Percentiles rank a stretch among this genome's conserved stretches.
Evolutionary conservation across 2,888 invertebrate species (phyloP).

Genomic region (Notocelia uddmanniana): DNA sequence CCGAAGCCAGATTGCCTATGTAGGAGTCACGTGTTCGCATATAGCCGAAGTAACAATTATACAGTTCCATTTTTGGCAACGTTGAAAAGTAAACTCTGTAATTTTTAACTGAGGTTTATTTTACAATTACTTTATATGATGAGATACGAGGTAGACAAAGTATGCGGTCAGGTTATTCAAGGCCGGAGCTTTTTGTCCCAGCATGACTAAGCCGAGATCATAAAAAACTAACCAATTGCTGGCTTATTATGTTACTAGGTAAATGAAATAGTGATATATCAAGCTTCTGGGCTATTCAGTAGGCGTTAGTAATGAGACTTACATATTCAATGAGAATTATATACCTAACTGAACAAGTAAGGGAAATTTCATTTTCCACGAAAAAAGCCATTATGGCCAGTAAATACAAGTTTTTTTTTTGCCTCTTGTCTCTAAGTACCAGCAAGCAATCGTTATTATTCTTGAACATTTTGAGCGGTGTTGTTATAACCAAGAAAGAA

Average conservation of each 20-base stretch:
- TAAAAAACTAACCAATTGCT: constrained; percentile 44
- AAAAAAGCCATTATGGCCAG: no score
- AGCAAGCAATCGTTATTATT: no score
- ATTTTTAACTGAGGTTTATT: not conserved
- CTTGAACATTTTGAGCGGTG: no score
- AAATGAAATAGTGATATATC: constrained; percentile 16
- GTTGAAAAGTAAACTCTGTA: not conserved
- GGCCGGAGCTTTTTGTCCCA: constrained; percentile 74
- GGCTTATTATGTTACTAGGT: constrained; percentile 40
- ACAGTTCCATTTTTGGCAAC: not conserved
- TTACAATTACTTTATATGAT: not conserved
- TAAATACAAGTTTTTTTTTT: no score
- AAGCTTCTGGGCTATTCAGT: constrained; percentile 23
- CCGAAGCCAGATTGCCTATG: constrained; percentile 66
- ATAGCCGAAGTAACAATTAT: constrained; percentile 25
- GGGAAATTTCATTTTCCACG: no score
- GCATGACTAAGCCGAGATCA: constrained; percentile 68
- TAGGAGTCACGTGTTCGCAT: constrained; percentile 68
- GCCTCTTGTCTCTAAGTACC: no score
- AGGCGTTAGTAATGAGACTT: not conserved
- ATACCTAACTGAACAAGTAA: not conserved
- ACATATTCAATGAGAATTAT: not conserved
- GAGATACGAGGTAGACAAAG: constrained; percentile 7
- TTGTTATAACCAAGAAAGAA: not conserved
- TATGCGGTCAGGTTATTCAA: constrained; percentile 68